phyloP scores from a whole-genome alignment of 23 tunicate genomes.

The Ciona savignyi region DNA sequence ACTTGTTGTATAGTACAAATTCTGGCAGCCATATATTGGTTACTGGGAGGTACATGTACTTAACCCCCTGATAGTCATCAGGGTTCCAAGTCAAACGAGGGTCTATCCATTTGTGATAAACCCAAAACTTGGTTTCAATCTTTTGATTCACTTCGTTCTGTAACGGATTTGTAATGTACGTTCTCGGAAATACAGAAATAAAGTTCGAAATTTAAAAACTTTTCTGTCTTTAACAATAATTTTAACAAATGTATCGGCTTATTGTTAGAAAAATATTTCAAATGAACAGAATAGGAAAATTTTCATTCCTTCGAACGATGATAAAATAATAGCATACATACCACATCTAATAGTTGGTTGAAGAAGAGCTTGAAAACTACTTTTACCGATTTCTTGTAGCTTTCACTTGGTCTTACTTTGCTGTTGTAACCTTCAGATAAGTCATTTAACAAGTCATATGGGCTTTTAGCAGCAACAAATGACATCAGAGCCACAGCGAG shows the following conservation, averaged over 20 bases:
- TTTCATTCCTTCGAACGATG: too few species aligned
- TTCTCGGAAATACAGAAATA: too few species aligned
- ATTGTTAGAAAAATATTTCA: too few species aligned
- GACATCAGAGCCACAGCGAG: too few species aligned
- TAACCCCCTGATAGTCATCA: conserved; percentile 45
- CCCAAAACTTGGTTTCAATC: conserved; percentile 79
- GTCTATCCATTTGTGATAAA: conserved; percentile 71
- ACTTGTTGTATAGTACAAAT: conserved; percentile 88
- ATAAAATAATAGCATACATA: too few species aligned
- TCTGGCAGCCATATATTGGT: conserved; percentile 77
- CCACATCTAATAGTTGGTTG: conserved; percentile 79
- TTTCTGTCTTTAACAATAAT: neutral
- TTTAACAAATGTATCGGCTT: too few species aligned
- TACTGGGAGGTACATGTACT: conserved; percentile 52
- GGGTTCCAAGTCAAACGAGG: conserved; percentile 74
- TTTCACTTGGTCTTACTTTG: conserved; percentile 60
- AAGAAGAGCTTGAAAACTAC: conserved; percentile 56
- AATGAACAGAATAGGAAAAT: too few species aligned
- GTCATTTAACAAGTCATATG: too few species aligned
- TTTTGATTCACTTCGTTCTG: conserved; percentile 97
- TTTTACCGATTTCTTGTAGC: conserved; percentile 42
- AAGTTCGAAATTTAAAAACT: neutral
- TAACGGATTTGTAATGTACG: too few species aligned
- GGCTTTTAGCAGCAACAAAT: too few species aligned
- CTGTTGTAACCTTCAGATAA: too few species aligned